These are phyloP conservation scores for Clarias batrachus DNA, from an alignment of 2,113 vertebrate species.

Conservation along the genomic window DNA sequence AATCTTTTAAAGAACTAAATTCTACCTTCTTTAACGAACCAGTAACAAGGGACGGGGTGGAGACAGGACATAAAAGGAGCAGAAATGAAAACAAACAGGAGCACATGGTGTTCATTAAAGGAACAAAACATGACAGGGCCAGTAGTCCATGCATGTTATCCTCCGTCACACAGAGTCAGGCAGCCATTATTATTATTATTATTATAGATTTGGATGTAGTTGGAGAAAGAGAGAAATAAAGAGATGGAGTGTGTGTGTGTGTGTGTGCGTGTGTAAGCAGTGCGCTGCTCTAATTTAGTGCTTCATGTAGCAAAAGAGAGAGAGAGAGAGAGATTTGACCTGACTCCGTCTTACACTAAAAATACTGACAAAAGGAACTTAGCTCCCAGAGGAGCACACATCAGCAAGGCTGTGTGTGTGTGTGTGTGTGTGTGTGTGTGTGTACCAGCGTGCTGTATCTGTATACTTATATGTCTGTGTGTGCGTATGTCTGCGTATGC, in stretches of 20 bases:
- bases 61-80: background rate
- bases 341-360: conserved; percentile 63
- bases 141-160: background rate
- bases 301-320: conserved; percentile 27
- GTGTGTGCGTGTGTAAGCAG: conserved; percentile 22
- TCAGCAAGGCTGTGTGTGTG: conserved; percentile 17
- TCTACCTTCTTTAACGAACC: background rate
- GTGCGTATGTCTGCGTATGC: too few species aligned
- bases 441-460: background rate
- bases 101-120: background rate
- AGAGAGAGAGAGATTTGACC: conserved; percentile 50
- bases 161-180: too few species aligned
- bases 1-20: too few species aligned
- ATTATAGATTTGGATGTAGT: background rate
- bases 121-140: background rate
- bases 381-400: conserved; percentile 47
- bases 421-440: conserved; percentile 30
- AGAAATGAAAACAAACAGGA: background rate
- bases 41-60: background rate
- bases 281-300: conserved; percentile 23
- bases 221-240: background rate
- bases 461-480: too few species aligned
- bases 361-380: conserved; percentile 57
- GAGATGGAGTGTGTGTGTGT: background rate
- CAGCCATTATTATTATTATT: background rate